Percentiles rank a stretch among this genome's conserved stretches.
phyloP scores from a whole-genome alignment of 2,888 invertebrate species.

The Patella ulyssiponensis region DNA sequence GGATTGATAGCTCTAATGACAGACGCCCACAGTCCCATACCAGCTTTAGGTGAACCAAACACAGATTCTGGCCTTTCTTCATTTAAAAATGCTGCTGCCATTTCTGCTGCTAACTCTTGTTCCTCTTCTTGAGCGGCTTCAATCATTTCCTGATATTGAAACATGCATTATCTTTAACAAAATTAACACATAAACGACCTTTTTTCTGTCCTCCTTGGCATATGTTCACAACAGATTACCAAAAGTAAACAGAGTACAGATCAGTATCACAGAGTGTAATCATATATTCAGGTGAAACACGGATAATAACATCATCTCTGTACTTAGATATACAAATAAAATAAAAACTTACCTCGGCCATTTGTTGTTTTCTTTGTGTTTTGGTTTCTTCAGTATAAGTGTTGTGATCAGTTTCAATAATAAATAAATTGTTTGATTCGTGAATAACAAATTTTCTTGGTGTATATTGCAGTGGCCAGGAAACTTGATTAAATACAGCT shows the following conservation, averaged over 20 bases:
- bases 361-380: slow-evolving; percentile 90
- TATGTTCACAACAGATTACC: no score
- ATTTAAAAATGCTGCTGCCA: slow-evolving; percentile 96
- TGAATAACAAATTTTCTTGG: slow-evolving; percentile 96
- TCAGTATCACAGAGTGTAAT: background rate
- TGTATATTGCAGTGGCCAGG: slow-evolving; percentile 93
- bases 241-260: background rate
- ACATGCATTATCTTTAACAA: background rate
- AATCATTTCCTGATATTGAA: slow-evolving; percentile 81
- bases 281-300: slow-evolving; percentile 3
- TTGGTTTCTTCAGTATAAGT: slow-evolving; percentile 98
- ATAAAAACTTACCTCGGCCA: slow-evolving; percentile 82
- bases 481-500: slow-evolving; percentile 95
- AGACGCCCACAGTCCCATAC: slow-evolving; percentile 94
- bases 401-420: slow-evolving; percentile 98
- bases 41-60: slow-evolving; percentile 97
- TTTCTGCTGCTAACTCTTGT: slow-evolving; percentile 93
- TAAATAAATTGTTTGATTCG: slow-evolving; percentile 89
- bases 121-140: slow-evolving; percentile 97
- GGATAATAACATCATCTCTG: slow-evolving; percentile 2
- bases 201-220: background rate
- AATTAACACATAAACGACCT: background rate
- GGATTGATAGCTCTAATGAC: slow-evolving; percentile 69
- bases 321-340: background rate
- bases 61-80: slow-evolving; percentile 94